These are phyloP conservation scores for Thecophora atra DNA, from an alignment of 2,888 invertebrate species.

Conservation along the genomic window DNA sequence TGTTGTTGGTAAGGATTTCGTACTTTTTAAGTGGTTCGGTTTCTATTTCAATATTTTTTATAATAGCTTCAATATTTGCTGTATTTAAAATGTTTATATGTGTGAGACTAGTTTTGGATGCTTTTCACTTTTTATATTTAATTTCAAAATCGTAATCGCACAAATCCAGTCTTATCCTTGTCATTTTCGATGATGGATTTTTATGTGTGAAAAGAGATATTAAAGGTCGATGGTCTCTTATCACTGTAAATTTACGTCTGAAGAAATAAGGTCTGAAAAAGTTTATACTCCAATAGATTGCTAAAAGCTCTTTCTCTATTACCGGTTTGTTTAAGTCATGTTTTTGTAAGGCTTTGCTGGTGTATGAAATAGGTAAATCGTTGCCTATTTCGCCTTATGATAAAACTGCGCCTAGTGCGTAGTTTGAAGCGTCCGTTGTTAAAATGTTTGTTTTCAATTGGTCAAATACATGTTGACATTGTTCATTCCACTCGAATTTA, in stretches of 20 bases:
- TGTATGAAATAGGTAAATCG: background rate
- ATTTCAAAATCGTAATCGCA: background rate
- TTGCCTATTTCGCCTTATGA: slow-evolving; percentile 17
- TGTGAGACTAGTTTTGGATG: no score
- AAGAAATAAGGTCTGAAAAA: slow-evolving; percentile 8
- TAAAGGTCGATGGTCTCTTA: slow-evolving; percentile 11
- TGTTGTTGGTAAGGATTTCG: no score
- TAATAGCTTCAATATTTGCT: no score
- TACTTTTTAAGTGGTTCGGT: no score
- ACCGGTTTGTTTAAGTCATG: slow-evolving; percentile 3
- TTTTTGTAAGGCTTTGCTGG: background rate
- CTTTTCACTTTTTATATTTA: background rate
- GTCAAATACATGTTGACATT: slow-evolving; percentile 35
- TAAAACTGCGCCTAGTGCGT: slow-evolving; percentile 12
- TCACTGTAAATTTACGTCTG: background rate
- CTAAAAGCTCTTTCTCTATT: slow-evolving; percentile 13
- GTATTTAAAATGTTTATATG: no score
- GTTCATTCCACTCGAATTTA: slow-evolving; percentile 37
- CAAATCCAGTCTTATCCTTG: background rate
- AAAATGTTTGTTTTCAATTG: slow-evolving; percentile 34
- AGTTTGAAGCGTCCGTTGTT: slow-evolving; percentile 45
- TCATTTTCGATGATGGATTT: slow-evolving; percentile 6
- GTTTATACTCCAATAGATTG: slow-evolving; percentile 14
- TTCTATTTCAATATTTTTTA: no score
- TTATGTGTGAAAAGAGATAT: slow-evolving; percentile 1